Evolutionary conservation across 2,113 vertebrate genomes (phyloP).

Genomic region (Brachypodius melanocephalos): DNA sequence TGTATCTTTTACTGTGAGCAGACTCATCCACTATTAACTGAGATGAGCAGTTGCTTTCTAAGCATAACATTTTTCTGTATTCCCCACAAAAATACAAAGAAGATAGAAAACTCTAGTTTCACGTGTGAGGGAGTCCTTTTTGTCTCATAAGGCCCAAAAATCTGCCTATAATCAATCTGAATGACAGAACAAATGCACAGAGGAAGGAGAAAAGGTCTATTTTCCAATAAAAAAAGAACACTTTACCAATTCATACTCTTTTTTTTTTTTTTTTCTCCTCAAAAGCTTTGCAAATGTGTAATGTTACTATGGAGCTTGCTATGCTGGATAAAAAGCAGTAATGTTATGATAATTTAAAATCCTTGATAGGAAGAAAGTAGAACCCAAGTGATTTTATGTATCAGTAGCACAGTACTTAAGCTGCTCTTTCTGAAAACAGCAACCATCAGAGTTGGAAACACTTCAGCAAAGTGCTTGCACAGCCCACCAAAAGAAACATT

Average conservation of each 20-base stretch:
- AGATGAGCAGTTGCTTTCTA: neutral
- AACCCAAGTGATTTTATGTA: neutral
- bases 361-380: neutral
- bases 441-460: neutral
- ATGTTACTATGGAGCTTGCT: neutral
- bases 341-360: neutral
- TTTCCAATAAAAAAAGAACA: neutral
- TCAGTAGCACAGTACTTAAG: neutral
- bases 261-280: neutral
- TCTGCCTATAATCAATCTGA: neutral
- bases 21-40: neutral
- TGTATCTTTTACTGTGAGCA: neutral
- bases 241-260: neutral
- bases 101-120: neutral
- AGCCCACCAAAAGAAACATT: neutral
- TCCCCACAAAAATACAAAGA: neutral
- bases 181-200: neutral
- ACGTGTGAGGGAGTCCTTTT: neutral
- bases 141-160: neutral
- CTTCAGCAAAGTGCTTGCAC: neutral
- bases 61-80: neutral
- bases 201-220: neutral
- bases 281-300: neutral
- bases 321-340: neutral
- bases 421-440: neutral